Percentiles rank a stretch among this genome's conserved stretches.
Evolutionary conservation across 1,140 invertebrate species (phyloP).

Genomic region (Hyles euphorbiae): DNA sequence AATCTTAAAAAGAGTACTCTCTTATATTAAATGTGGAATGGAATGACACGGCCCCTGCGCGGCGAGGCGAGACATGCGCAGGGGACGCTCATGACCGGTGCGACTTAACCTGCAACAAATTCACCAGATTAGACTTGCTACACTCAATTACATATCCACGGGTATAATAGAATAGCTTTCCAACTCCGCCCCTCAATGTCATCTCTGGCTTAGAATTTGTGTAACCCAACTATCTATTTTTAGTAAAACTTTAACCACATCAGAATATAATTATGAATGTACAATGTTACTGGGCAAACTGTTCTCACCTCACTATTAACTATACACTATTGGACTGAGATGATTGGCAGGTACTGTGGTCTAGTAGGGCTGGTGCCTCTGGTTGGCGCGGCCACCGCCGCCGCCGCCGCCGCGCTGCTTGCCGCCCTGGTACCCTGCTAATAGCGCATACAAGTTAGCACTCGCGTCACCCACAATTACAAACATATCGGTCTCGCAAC

Average conservation of each 20-base stretch:
- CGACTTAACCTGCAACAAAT: slow-evolving; percentile 63
- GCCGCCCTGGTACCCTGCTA: slow-evolving; percentile 77
- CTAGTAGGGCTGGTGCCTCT: slow-evolving; percentile 88
- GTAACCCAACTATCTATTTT: no score
- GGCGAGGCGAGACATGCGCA: slow-evolving; percentile 40
- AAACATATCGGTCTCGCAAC: no score
- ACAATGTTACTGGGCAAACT: background rate
- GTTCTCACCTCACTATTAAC: slow-evolving; percentile 7
- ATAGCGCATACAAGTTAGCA: slow-evolving; percentile 5
- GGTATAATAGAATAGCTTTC: no score
- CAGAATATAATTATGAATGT: no score
- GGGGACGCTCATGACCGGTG: slow-evolving; percentile 61
- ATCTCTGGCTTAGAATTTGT: no score
- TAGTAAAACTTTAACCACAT: no score
- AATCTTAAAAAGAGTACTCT: slow-evolving; percentile 65
- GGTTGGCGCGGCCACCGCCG: slow-evolving; percentile 81
- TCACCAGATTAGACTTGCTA: no score
- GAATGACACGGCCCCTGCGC: slow-evolving; percentile 62
- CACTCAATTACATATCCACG: background rate
- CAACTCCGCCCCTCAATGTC: background rate
- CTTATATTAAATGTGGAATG: slow-evolving; percentile 73
- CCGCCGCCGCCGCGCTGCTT: slow-evolving; percentile 81
- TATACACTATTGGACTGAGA: slow-evolving; percentile 68
- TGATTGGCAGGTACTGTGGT: slow-evolving; percentile 64
- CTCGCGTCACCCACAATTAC: background rate